phyloP scores from a whole-genome alignment of 2,113 vertebrate species.

The Cyprinus carpio region DNA sequence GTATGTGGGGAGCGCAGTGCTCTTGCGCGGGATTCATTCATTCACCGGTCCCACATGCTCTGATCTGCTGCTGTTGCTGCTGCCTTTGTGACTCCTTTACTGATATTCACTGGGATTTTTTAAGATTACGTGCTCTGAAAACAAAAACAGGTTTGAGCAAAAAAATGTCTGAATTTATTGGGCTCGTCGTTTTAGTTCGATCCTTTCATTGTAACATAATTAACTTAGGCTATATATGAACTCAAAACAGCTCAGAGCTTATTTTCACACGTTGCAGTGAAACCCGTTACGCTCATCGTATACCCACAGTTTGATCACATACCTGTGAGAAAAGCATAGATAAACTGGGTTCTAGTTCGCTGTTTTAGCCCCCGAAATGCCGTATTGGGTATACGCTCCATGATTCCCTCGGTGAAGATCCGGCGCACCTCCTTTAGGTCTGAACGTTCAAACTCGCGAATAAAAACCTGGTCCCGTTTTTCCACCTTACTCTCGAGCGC shows the following conservation, averaged over 20 bases:
- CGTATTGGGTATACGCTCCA: conserved; percentile 94
- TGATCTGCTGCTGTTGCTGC: conserved; percentile 48
- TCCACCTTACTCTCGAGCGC: conserved; percentile 70
- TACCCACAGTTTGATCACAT: conserved; percentile 65
- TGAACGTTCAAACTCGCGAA: conserved; percentile 87
- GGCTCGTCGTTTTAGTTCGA: background rate
- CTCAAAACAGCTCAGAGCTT: background rate
- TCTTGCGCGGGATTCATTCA: conserved; percentile 54
- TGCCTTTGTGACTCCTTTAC: conserved; percentile 67
- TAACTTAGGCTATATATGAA: background rate
- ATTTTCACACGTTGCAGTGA: conserved; percentile 18
- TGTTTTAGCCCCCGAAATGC: conserved; percentile 89
- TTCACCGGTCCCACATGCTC: conserved; percentile 40
- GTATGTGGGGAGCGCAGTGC: background rate
- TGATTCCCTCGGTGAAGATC: conserved; percentile 94
- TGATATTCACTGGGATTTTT: background rate
- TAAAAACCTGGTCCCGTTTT: conserved; percentile 78
- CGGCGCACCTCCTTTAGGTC: conserved; percentile 88
- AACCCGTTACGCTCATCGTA: conserved; percentile 5
- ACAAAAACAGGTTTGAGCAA: background rate
- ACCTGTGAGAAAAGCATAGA: conserved; percentile 89
- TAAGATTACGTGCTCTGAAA: background rate
- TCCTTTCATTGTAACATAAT: background rate
- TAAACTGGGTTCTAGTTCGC: conserved; percentile 84
- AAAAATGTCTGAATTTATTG: background rate